Evolutionary conservation across 2,888 invertebrate genomes (phyloP), one percentile per base, ranked within the genome.

Genomic region (Apamea sordens): DNA sequence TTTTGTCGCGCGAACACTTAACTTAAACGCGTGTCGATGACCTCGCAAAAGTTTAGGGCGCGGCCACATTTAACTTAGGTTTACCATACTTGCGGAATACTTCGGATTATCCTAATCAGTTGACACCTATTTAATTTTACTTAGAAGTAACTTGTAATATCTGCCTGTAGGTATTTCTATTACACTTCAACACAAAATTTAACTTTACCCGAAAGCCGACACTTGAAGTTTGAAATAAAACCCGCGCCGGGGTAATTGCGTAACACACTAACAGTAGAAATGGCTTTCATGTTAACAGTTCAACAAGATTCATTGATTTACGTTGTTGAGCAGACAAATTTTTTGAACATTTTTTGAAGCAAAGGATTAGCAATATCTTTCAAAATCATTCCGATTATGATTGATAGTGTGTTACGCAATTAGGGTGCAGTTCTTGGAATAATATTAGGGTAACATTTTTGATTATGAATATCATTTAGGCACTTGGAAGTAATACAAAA

Each of bases 21-120:
- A 80, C 79, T 83, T 80, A 75, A 59, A 65, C 71, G 47, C 47
- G 24, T 77, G 89, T 88, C 86, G 67, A 70, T 84, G 82, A 89
- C 86, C 82, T 64, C 77, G 63, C 78, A 5, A 73, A 79, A 82
- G 50, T 78, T 85, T 77, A 88, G 76, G 88, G 73, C 5, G 74
- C 72, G 83, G 75, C 32, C 68, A 85, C 28, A 70, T 0, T 64
- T 47, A 44, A 2, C 32, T 13, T 77, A 64, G 21, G 61, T n/a
- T 59, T n/a, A 47, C 72, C 64, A 41, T 50, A 18, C 65, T 28
- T 63, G 15, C 18, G 5, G 24, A 47, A 47, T 41, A 68, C 28
- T 56, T 7, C 4, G 56, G 41, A 65, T 41, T 73, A 28, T 61
- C 24, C 7, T 28, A n/a, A n/a, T 47, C 5, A 13, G 6, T 32